Evolutionary conservation across 2,113 vertebrate genomes (phyloP), one percentile per base, ranked within the genome.

Genomic region (Corydoras sp.): DNA sequence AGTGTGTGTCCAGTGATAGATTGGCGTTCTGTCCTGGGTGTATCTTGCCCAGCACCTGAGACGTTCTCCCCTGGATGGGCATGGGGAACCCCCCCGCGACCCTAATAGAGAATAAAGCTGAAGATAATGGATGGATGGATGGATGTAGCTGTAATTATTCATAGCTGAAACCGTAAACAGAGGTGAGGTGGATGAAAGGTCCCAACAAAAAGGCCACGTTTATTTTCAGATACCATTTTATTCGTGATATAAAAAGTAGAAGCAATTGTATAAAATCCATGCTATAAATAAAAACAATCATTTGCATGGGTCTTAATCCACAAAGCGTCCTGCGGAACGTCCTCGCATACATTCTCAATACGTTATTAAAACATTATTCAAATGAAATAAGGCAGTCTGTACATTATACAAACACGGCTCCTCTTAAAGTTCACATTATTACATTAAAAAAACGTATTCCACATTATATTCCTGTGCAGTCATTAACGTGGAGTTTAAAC

Each of bases 221-320:
- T 43, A 43, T 43, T 43, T 43, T 43, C 35, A 43, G 4, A 43
- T 43, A 43, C 15, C 31, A 72, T 73, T 79, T 76, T 61, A 69
- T 73, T 62, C 5, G 29, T 77, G 53, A 68, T 77, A 77, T 71
- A 77, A 77, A 77, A 77, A 75, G 32, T 24, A 18, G 62, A 80
- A 70, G 55, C 3, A 63, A 48, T 43, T 69, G 69, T 80, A 77
- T 70, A 80, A 77, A 80, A 73, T 50, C 32, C 76, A 80, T 80
- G 79, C 79, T 68, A 69, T 61, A 71, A 74, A 77, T 66, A 63
- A 77, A 77, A 73, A 54, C 5, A 9, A 35, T 58, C 29, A 61
- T 68, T 56, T 80, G 69, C 76, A 75, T 77, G 69, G 35, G 58
- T 69, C 51, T 61, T 68, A 4, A 9, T 75, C 48, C 60, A 70